Evolutionary conservation across 2,113 vertebrate genomes (phyloP), one percentile per base, ranked within the genome.

Genomic region (Cairina moschata): DNA sequence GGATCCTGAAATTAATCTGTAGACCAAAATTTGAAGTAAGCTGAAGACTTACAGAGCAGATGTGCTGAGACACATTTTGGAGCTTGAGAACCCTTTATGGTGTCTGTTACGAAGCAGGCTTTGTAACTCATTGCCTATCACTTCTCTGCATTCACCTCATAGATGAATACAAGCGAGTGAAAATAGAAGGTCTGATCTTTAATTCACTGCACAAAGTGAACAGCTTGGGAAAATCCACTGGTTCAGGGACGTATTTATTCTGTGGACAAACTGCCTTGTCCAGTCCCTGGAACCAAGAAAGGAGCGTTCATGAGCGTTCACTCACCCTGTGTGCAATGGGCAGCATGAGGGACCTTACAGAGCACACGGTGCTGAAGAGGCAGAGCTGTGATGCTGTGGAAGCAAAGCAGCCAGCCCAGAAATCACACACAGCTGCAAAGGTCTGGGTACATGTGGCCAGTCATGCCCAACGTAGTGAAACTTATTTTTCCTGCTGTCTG

Each of bases 251-350:
- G 0, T 72, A 62, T 58, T 67, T 72, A 46, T 29, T 67, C 54
- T 58, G 32, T 18, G 56, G 32, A 59, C 11, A 26, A 52, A 16
- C 34, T 73, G 48, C 67, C 48, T 79, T 52, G 22, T 46, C n/a
- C 36, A 40, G 77, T 12, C 36, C 26, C 68, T 56, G 78, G n/a
- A 69, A 44, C 32, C 3, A 65, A 87, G 55, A 18, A 54, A 32
- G 0, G 6, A 38, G 26, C 1, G 6, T 11, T 18, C 42, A 26
- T 11, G 22, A 26, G 69, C 20, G 44, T 13, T 26, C 2, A 17
- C n/a, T 17, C 1, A 1, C 13, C 46, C 68, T 6, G 42, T 59
- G 8, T 5, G 8, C 54, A 58, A 77, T 78, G 71, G 75, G 62
- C 91, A 75, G 56, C 15, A 74, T 62, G 54, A 21, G 36, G 72